Conservation (phyloP, 2,888 invertebrate species). For the Drosophila barbarae region DNA sequence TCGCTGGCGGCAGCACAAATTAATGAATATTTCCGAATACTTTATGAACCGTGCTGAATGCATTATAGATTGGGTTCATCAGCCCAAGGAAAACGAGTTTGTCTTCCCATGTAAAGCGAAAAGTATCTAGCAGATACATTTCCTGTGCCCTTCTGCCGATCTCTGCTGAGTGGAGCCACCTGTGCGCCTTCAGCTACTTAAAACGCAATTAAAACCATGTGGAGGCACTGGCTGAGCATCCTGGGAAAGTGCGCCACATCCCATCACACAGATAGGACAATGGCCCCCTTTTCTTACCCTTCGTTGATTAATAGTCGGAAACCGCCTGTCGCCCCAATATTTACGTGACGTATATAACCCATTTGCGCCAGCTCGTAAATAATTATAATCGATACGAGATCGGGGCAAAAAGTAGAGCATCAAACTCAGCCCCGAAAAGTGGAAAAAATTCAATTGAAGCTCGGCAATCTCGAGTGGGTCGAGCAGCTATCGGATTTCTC, state of each 20-base stretch:
- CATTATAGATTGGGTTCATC: slow-evolving; percentile 49
- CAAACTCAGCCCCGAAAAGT: slow-evolving; percentile 19
- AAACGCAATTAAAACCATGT: slow-evolving; percentile 67
- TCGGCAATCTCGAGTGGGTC: slow-evolving; percentile 64
- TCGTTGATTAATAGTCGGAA: slow-evolving; percentile 65
- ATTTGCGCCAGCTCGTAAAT: slow-evolving; percentile 70
- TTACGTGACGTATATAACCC: slow-evolving; percentile 67
- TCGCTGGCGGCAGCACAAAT: slow-evolving; percentile 47
- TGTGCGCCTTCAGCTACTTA: slow-evolving; percentile 59
- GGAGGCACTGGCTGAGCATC: slow-evolving; percentile 29
- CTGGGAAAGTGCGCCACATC: slow-evolving; percentile 56
- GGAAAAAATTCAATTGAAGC: slow-evolving; percentile 58
- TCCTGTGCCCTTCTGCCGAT: slow-evolving; percentile 27
- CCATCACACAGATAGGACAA: slow-evolving; percentile 30
- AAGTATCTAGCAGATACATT: slow-evolving; percentile 12
- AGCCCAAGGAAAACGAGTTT: slow-evolving; percentile 39
- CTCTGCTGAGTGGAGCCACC: slow-evolving; percentile 45
- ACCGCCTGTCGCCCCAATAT: slow-evolving; percentile 64
- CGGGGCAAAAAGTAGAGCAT: slow-evolving; percentile 40
- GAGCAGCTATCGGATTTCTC: slow-evolving; percentile 68
- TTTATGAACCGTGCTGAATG: slow-evolving; percentile 59
- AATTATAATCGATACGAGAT: slow-evolving; percentile 47
- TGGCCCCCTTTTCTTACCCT: slow-evolving; percentile 7
- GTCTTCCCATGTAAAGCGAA: background rate
- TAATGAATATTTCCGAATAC: slow-evolving; percentile 73